Evolutionary conservation across 2,888 invertebrate genomes (phyloP), one percentile per base, ranked within the genome.

Genomic region (Netelia inedita): DNA sequence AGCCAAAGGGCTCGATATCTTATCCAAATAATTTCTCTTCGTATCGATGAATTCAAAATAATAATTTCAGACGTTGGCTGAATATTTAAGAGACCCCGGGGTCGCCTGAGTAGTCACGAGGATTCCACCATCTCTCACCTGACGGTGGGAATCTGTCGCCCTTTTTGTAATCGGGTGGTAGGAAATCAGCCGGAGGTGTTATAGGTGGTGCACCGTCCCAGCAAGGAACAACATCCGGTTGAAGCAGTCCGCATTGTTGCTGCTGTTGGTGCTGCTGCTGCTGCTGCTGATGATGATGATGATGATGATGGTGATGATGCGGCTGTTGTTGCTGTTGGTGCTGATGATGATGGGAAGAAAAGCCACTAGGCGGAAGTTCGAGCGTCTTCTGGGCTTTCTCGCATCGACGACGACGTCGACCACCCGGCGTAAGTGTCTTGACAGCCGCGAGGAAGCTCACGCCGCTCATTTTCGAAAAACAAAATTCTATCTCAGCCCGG

Each of bases 181-280:
- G 94, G 90, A 96, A 96, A 79, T 96, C 96, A 9, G 96, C 96
- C 16, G 96, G 96, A 35, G 96, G 96, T 43, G 96, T 96, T 87
- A 96, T 96, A 41, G 96, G 96, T 41, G 95, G 95, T 85, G 95
- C 95, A 6, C 94, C 92, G 88, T 95, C 95, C 95, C 95, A 95
- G 87, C 93, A 94, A 50, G 95, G 95, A 76, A 95, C 95, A 72
- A 95, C 95, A 89, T 95, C 95, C 69, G 95, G 95, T 84, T 94
- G 94, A 86, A 93, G 91, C 85, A 93, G 72, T 91, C 88, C 86
- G 84, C 89, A 89, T 35, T 86, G 80, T 16, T 82, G 82, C 28
- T 82, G 85, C 19, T 72, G 43, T 9, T 63, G 53, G n/a, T 65
- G 35, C 35, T 41, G 65, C n/a, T 65, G 35, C 0, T 65, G 41